These are phyloP conservation scores for Matsumurasca onukii DNA, from an alignment of 1,140 invertebrate species.

Conservation along the genomic window DNA sequence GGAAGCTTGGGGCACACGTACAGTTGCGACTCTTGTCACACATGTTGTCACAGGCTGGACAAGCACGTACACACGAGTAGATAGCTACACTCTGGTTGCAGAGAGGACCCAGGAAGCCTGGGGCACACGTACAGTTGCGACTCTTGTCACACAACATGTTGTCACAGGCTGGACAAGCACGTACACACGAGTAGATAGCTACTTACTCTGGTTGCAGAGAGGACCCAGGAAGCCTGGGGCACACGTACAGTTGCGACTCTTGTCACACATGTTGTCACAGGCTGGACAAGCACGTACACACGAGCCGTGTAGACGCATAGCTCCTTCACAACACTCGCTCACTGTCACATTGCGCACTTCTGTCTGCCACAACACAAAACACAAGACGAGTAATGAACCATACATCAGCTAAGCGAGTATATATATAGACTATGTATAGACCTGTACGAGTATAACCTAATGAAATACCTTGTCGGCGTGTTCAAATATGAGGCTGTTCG, in stretches of 20 bases:
- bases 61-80: too few species aligned
- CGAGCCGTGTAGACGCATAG: slow-evolving; percentile 35
- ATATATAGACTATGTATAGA: neutral
- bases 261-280: slow-evolving; percentile 38
- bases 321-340: slow-evolving; percentile 39
- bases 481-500: neutral
- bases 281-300: slow-evolving; percentile 39
- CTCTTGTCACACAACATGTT: too few species aligned
- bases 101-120: too few species aligned
- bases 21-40: too few species aligned
- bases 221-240: slow-evolving; percentile 75
- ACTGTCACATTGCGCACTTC: slow-evolving; percentile 41
- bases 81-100: too few species aligned
- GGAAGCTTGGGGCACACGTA: too few species aligned
- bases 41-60: too few species aligned
- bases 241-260: slow-evolving; percentile 65
- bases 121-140: too few species aligned
- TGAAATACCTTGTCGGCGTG: too few species aligned
- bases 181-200: neutral
- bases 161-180: too few species aligned
- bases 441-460: too few species aligned
- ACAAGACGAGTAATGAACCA: neutral
- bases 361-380: slow-evolving; percentile 28
- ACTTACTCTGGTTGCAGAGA: slow-evolving; percentile 71
- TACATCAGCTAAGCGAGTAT: neutral